Evolutionary conservation across 2,113 vertebrate genomes (phyloP), one percentile per base, ranked within the genome.

Genomic region (Aegotheles bennettii): DNA sequence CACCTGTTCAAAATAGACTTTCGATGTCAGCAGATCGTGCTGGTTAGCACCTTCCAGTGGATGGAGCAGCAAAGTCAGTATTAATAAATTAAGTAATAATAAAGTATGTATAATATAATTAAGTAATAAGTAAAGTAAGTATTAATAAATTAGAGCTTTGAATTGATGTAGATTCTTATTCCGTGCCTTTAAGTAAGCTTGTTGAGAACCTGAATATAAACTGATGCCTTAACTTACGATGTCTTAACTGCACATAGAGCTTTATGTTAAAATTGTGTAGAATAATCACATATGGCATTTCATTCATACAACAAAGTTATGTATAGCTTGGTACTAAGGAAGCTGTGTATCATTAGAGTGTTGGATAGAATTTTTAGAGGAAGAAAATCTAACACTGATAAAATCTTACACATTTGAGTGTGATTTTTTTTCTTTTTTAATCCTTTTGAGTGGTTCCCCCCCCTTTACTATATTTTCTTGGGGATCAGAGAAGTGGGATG

Each of bases 21-120:
- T 64, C 48, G 36, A 35, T 29, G 40, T 74, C 29, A 80, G 26
- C 0, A 0, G 18, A 57, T 54, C 1, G 0, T 63, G 17, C 25
- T 63, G 2, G 70, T 84, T 84, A 48, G 60, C 35, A 70, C 17
- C 7, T 75, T 87, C 21, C 40, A 25, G 25, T 45, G 56, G 24
- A 35, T 51, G 42, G 21, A 87, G 16, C 28, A 56, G 17, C 67
- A 51, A 61, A 80, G 11, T 53, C 28, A 36, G 9, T 51, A n/a
- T 54, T 82, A 67, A 21, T 68, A 64, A 63, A 56, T 69, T 14
- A 48, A 48, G 48, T 48, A 48, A 25, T 48, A 25, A 48, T 48
- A 48, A 48, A 48, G 20, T 48, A 48, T 10, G 23, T 48, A 24
- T 48, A 25, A 48, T 48, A 24, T 48, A 48, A 48, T 48, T 21